Conservation (phyloP, 2,888 invertebrate species). For the Eupsilia transversa region DNA sequence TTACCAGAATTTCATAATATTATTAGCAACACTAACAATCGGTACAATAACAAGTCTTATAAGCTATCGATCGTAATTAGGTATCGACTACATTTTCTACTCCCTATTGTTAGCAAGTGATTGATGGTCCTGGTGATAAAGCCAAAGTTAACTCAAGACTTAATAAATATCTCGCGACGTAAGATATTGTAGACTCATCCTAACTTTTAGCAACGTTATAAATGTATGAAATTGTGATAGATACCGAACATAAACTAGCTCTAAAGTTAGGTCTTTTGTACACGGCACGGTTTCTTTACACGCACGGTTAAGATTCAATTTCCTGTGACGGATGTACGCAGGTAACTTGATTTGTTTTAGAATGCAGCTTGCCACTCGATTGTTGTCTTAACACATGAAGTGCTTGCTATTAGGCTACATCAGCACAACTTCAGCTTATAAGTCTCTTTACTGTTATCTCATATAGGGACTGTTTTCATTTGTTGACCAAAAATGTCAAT, state of each 20-base stretch:
- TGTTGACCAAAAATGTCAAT: neutral
- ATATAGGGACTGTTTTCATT: too few species aligned
- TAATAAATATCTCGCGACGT: constrained; percentile 33
- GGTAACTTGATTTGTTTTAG: neutral
- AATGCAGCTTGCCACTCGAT: neutral
- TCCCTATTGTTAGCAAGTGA: constrained; percentile 26
- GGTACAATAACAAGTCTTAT: neutral
- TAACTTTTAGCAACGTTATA: constrained; percentile 29
- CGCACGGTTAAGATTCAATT: neutral
- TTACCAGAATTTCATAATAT: neutral
- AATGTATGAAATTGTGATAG: constrained; percentile 15
- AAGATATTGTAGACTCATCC: constrained; percentile 33
- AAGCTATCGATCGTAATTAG: constrained; percentile 21
- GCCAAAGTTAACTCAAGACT: constrained; percentile 13
- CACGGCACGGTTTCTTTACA: too few species aligned
- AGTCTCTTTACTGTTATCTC: neutral
- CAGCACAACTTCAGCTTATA: neutral
- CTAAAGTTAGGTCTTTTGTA: neutral
- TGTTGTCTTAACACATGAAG: neutral
- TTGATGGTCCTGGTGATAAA: constrained; percentile 26
- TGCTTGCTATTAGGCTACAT: neutral
- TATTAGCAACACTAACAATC: neutral
- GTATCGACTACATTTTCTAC: constrained; percentile 7
- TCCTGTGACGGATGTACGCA: neutral
- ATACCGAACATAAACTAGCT: constrained; percentile 8